phyloP scores from a whole-genome alignment of 2,113 vertebrate genomes.

The Sinocyclocheilus anshuiensis region DNA sequence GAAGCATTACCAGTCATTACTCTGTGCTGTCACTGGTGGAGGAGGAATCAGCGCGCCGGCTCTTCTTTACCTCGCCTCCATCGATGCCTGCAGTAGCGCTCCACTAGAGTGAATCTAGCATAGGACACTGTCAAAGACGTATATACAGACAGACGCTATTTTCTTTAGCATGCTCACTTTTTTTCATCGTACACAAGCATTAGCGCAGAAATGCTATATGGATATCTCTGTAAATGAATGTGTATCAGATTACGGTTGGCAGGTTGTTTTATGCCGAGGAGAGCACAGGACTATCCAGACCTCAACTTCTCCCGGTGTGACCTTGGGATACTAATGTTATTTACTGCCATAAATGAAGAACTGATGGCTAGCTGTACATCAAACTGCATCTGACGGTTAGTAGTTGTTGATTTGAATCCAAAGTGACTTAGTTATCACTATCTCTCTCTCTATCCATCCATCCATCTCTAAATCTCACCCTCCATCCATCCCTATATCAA shows the following conservation, averaged over 20 bases:
- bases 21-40: constrained; percentile 65
- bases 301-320: constrained; percentile 50
- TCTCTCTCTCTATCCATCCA: background rate
- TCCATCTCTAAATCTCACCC: background rate
- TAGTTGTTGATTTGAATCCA: background rate
- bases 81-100: constrained; percentile 52
- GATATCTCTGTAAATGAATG: constrained; percentile 1
- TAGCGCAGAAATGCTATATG: background rate
- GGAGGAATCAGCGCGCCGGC: constrained; percentile 57
- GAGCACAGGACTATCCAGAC: background rate
- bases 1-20: constrained; percentile 69
- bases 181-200: constrained; percentile 10
- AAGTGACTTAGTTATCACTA: background rate
- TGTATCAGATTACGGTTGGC: background rate
- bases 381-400: background rate
- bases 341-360: background rate
- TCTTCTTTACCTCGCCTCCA: constrained; percentile 39
- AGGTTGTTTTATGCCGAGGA: background rate
- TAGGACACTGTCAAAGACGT: constrained; percentile 24
- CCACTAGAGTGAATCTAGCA: constrained; percentile 55
- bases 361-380: background rate
- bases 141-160: constrained; percentile 15
- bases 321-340: constrained; percentile 52
- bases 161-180: constrained; percentile 14
- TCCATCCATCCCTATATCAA: background rate